Evolutionary conservation across 53 echinoderm and acorn worm genomes (phyloP), one percentile per base, ranked within the genome.

Genomic region (Patiria pectinifera): DNA sequence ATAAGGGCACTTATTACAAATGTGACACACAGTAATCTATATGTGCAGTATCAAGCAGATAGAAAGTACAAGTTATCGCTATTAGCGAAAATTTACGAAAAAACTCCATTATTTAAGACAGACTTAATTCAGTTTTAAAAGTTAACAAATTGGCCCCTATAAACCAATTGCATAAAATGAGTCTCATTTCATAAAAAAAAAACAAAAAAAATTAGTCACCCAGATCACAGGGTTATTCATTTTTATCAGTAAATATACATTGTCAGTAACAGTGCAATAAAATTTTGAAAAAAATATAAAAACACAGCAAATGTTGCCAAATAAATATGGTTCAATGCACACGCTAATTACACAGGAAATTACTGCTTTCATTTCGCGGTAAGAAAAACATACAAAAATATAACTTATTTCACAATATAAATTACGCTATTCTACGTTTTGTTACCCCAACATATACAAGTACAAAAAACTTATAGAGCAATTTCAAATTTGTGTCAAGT

Each of bases 391-490:
- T 90, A 90, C 90, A 90, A 90, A 90, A 90, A 90, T 90, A 90
- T 80, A 90, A 90, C 90, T 62, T 69, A 90, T 90, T 90, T 90
- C 80, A 81, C 90, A 81, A 90, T 90, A 90, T 89, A 89, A 89
- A 89, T 89, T 77, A 78, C 25, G 23, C 80, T 90, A 90, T 90
- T 81, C 80, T 80, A 90, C 13, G 47, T 47, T 78, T 88, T 35
- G 35, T 62, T 45, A 59, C 43, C 80, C 90, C 45, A 80, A 90
- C 81, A 90, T 80, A 90, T 80, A 90, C 90, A 90, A 48, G 80
- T 90, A 90, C 90, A 90, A 6, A 6, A 89, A 78, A 62, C 62
- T 89, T 89, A 21, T 62, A 79, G 35, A 62, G 61, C 13, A 78
- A 61, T 78, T 89, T 62, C 4, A 7, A n/a, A 60, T 62, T 59